Evolutionary conservation across 2,113 vertebrate species (phyloP), one percentile per base, ranked within the genome.

Genomic region (Procapra przewalskii): DNA sequence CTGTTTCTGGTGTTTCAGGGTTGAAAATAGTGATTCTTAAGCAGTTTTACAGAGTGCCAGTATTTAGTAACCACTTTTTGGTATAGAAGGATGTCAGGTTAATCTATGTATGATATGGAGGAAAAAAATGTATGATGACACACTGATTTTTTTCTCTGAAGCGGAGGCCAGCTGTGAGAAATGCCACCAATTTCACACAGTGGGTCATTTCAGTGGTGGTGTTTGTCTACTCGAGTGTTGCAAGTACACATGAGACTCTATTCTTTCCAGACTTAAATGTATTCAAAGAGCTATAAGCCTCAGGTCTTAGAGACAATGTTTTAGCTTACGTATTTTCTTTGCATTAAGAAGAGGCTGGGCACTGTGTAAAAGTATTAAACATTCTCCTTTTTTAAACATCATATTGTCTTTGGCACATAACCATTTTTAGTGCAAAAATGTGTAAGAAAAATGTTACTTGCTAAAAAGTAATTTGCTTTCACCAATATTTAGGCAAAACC

Each of bases 341-440:
- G 52, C 43, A 90, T 36, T 79, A 94, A 92, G 5, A 87, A 95
- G 85, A 92, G 8, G 3, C n/a, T 90, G 17, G 94, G n/a, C 43
- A 80, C 89, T 95, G 40, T 93, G 55, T 93, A 88, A 36, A 40
- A 87, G 96, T n/a, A 84, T 82, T 54, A 94, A 89, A 75, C 45
- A 87, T 52, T 71, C 21, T 77, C 15, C 81, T 88, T 87, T 90
- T 80, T 96, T 90, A 89, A 89, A 81, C 87, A 75, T 81, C 16
- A 31, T 67, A 57, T 10, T 87, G 6, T 81, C 52, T 93, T 97
- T 88, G 87, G 60, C 13, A 77, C 27, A 55, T 50, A 97, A 48
- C 7, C 36, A 84, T 93, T 43, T 96, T 77, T 62, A 57, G 48
- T 90, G 33, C 11, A 95, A 93, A 93, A 91, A 86, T 25, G 29